Percentiles rank a stretch among this genome's conserved stretches.
Evolutionary conservation across 2,888 invertebrate genomes (phyloP).

Genomic region (Elegia similella): DNA sequence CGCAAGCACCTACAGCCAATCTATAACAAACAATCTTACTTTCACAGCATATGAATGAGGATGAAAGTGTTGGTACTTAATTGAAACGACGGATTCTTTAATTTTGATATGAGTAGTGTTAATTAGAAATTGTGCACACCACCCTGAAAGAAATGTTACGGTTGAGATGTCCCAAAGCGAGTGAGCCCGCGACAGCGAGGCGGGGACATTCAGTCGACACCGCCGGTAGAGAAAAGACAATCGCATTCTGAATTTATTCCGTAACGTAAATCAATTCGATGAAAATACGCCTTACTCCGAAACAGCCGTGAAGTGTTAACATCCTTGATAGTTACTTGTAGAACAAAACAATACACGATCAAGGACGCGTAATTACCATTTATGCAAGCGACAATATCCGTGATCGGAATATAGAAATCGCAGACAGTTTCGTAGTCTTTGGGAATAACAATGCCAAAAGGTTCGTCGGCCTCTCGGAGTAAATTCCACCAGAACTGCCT

Average conservation of each 20-base stretch:
- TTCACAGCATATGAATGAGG: constrained; percentile 22
- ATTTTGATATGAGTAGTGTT: constrained; percentile 36
- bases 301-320: background rate
- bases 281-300: background rate
- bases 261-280: background rate
- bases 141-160: constrained; percentile 71
- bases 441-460: constrained; percentile 68
- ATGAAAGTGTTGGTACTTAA: constrained; percentile 11
- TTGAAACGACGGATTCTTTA: constrained; percentile 19
- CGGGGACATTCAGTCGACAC: constrained; percentile 37
- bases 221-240: constrained; percentile 45
- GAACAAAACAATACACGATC: constrained; percentile 34
- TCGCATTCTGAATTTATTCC: constrained; percentile 36
- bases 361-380: constrained; percentile 58
- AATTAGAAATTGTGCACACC: constrained; percentile 54
- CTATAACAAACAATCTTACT: constrained; percentile 3
- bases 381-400: constrained; percentile 52
- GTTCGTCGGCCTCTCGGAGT: constrained; percentile 64
- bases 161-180: constrained; percentile 51
- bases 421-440: constrained; percentile 60
- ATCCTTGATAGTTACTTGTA: constrained; percentile 20
- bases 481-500: constrained; percentile 46
- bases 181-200: constrained; percentile 40
- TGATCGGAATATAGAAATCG: constrained; percentile 65
- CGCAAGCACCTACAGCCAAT: background rate